Conservation (phyloP, 2,113 vertebrate genomes). For the Chionis minor region DNA sequence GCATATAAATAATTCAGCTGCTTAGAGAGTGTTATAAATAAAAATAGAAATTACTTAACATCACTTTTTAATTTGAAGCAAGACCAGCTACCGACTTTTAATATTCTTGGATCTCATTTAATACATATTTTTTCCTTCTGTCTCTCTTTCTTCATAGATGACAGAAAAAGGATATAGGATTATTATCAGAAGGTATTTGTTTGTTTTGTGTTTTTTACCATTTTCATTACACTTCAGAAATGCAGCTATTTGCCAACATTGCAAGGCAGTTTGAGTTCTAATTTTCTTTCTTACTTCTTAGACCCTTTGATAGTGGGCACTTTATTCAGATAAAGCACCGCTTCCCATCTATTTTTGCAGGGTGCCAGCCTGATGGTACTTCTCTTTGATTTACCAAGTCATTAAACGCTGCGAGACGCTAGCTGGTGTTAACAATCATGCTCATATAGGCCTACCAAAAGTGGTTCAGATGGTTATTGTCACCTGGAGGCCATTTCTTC, state of each 20-base stretch:
- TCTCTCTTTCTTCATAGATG: not conserved
- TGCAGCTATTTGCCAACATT: not conserved
- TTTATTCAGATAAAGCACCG: not conserved
- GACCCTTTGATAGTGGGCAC: not conserved
- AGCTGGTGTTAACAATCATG: not conserved
- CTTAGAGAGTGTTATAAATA: not conserved
- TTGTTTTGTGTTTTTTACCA: not conserved
- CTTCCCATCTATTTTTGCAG: not conserved
- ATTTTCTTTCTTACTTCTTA: not conserved
- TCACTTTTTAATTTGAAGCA: not conserved
- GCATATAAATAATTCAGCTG: not conserved
- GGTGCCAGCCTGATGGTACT: not conserved
- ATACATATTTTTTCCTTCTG: not conserved
- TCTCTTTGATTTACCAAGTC: not conserved
- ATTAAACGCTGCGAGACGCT: not conserved
- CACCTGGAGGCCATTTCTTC: not conserved
- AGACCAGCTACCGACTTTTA: not conserved
- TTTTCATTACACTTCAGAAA: not conserved
- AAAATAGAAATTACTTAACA: not conserved
- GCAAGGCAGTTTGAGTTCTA: not conserved
- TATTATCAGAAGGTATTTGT: not conserved
- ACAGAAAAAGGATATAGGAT: not conserved
- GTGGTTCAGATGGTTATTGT: not conserved
- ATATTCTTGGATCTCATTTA: not conserved
- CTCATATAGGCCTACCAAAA: not conserved